Evolutionary conservation across 2,113 vertebrate species (phyloP).

Genomic region (Corvus hawaiiensis): DNA sequence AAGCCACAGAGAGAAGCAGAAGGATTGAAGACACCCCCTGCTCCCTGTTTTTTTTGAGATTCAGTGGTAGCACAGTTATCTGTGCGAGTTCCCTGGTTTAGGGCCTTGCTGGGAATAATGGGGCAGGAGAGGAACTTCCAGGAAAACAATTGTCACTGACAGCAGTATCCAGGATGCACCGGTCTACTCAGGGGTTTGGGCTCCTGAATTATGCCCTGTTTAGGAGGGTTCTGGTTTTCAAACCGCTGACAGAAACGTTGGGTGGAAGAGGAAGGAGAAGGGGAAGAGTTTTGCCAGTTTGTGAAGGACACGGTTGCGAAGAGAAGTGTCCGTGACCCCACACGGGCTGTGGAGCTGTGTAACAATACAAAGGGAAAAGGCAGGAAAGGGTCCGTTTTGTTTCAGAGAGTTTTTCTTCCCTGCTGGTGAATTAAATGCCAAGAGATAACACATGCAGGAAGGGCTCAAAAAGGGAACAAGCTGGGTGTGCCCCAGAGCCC

Average conservation of each 20-base stretch:
- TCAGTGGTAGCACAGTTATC: background rate
- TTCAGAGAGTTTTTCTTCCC: background rate
- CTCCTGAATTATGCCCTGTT: background rate
- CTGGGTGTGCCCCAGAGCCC: slow-evolving; percentile 29
- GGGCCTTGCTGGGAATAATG: background rate
- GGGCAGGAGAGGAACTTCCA: background rate
- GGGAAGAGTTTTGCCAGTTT: background rate
- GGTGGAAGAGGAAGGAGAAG: background rate
- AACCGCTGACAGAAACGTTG: background rate
- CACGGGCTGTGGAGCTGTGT: background rate
- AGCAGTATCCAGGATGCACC: background rate
- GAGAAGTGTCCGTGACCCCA: background rate
- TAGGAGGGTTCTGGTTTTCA: background rate
- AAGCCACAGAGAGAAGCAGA: background rate
- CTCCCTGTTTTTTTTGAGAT: background rate
- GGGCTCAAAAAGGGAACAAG: background rate
- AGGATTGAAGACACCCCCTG: background rate
- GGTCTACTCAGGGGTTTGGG: background rate
- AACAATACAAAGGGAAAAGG: background rate
- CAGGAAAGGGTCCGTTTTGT: background rate
- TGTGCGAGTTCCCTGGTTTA: background rate
- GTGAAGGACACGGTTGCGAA: fast-evolving
- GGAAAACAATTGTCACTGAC: background rate
- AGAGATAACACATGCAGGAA: slow-evolving; percentile 39
- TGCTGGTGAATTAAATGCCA: background rate